Conservation (phyloP, 2,888 invertebrate species). For the Nomada flava region DNA sequence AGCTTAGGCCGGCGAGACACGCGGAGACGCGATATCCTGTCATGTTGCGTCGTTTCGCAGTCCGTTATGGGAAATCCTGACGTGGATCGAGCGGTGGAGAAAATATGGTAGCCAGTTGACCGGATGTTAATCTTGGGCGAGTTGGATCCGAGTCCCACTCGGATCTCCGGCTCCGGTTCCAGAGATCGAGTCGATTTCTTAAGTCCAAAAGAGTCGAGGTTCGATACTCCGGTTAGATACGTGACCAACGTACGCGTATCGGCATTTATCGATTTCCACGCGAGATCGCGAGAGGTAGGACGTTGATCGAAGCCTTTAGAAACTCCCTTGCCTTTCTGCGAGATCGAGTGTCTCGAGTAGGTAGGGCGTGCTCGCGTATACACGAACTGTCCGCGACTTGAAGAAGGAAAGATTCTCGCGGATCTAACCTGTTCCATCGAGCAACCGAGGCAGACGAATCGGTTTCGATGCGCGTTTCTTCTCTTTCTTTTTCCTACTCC, state of each 20-base stretch:
- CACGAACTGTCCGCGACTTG: conserved; percentile 12
- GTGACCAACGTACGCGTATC: conserved; percentile 65
- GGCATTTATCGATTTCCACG: conserved; percentile 71
- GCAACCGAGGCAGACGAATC: conserved; percentile 27
- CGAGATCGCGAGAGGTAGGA: conserved; percentile 60
- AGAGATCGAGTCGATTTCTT: conserved; percentile 67
- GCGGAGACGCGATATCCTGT: conserved; percentile 35
- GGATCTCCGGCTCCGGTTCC: conserved; percentile 1
- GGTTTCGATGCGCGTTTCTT: conserved; percentile 47
- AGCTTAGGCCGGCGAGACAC: conserved; percentile 27
- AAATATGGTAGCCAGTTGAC: conserved; percentile 9
- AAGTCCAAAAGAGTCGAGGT: conserved; percentile 67
- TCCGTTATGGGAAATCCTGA: conserved; percentile 64
- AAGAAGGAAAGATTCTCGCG: conserved; percentile 51
- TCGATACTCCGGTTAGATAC: conserved; percentile 70
- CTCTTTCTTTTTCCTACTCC: conserved; percentile 15
- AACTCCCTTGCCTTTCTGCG: conserved; percentile 52
- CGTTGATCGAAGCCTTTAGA: conserved; percentile 63
- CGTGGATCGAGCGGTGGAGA: background rate
- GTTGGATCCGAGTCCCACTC: background rate
- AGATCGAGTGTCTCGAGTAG: background rate
- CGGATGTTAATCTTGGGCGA: background rate
- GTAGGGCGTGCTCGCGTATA: conserved; percentile 21
- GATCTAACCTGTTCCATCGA: conserved; percentile 54
- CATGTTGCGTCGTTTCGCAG: conserved; percentile 25